Evolutionary conservation across 2,888 invertebrate genomes (phyloP), one percentile per base, ranked within the genome.

Genomic region (Amphiduros pacificus): DNA sequence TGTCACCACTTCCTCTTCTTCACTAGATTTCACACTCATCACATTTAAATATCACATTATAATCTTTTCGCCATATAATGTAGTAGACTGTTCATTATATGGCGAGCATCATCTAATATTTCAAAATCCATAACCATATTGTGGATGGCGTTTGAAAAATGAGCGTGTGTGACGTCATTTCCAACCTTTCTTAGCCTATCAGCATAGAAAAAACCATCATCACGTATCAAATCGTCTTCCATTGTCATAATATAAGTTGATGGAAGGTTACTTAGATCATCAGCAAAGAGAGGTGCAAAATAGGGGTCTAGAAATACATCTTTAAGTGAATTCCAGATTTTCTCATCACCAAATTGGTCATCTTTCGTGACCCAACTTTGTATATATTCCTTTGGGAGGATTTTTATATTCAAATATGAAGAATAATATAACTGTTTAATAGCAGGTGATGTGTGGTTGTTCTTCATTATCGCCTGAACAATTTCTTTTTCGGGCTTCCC

Each of bases 151-250:
- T n/a, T n/a, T n/a, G n/a, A n/a, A n/a, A n/a, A 49, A 49, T 56
- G 48, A 1, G 29, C 3, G 31, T 49, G 56, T 3, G 56, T 59
- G 28, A 60, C 54, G 2, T 44, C 24, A 17, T 50, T 51, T 1
- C 69, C 68, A 44, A 57, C 62, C 26, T 65, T 69, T 51, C 67
- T 51, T 50, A 76, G 61, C 55, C 74, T 50, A 27, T 70, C 55
- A 1, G 70, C 73, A 62, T 75, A 77, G 56, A 73, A 60, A 2
- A 69, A 44, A 1, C 71, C 71, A 32, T 77, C 77, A 52, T 77
- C 77, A 0, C 76, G 44, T 0, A 77, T 65, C 11, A 73, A 65
- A 58, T 77, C 77, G 36, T 67, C 70, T 55, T 73, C 73, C 54
- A 71, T 71, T 2, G 76, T 77, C 40, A 73, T 52, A n/a, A 77